phyloP scores from a whole-genome alignment of 2,888 invertebrate genomes.

The Harmothoe impar region DNA sequence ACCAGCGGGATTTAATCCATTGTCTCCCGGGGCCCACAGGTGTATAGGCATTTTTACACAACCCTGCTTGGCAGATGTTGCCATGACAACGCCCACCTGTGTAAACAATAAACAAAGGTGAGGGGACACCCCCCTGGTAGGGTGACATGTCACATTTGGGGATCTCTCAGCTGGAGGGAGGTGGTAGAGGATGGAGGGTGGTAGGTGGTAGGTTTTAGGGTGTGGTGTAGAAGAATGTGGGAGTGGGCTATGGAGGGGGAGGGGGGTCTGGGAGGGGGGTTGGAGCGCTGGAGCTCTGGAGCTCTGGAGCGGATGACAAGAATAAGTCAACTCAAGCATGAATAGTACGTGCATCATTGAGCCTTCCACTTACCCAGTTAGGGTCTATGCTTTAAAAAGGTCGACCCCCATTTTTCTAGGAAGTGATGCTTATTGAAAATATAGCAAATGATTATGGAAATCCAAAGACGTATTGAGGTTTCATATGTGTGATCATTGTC shows the following conservation, averaged over 20 bases:
- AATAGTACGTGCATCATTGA: too few relatives aligned
- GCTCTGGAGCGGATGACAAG: not conserved
- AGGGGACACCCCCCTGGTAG: not conserved
- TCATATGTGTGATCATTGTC: too few relatives aligned
- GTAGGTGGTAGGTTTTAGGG: too few relatives aligned
- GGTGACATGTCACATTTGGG: not conserved
- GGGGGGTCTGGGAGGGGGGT: not conserved
- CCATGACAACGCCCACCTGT: constrained; percentile 2
- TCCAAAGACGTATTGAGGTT: too few relatives aligned
- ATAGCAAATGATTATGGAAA: too few relatives aligned
- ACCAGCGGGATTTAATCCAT: not conserved
- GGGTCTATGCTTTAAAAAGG: too few relatives aligned
- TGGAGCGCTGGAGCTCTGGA: not conserved
- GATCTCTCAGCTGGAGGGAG: not conserved
- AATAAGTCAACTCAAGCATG: too few relatives aligned
- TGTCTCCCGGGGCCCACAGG: not conserved
- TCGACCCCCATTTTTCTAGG: too few relatives aligned
- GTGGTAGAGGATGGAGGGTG: not conserved
- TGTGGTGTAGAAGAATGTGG: too few relatives aligned
- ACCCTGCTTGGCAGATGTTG: not conserved
- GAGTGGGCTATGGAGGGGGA: not conserved
- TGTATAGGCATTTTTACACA: not conserved
- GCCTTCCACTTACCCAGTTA: too few relatives aligned
- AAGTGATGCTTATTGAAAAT: too few relatives aligned
- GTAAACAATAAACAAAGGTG: constrained; percentile 35